Conservation (phyloP, 2,888 invertebrate species). For the Tinea semifulvella region DNA sequence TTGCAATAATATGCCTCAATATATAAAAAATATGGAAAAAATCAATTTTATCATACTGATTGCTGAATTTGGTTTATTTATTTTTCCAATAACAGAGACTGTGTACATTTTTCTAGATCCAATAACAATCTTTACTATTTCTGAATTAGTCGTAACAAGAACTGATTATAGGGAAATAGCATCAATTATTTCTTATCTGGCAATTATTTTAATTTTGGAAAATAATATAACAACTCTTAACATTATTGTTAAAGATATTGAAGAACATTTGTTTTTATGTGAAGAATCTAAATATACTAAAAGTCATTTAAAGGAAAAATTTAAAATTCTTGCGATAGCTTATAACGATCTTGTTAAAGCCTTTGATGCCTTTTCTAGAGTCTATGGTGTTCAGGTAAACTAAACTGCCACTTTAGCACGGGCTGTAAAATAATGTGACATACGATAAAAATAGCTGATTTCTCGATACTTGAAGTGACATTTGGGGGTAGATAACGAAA, state of each 20-base stretch:
- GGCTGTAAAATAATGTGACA: too few species aligned
- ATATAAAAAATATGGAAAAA: background rate
- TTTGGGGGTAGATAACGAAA: too few species aligned
- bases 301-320: background rate
- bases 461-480: too few species aligned
- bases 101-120: background rate
- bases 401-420: too few species aligned
- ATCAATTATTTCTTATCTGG: background rate
- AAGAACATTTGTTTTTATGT: background rate
- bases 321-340: background rate
- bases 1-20: background rate
- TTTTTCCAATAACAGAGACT: background rate
- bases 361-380: background rate
- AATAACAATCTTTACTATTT: background rate
- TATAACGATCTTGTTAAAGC: background rate
- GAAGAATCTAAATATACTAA: background rate
- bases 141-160: background rate
- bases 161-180: background rate
- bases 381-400: conserved; percentile 3
- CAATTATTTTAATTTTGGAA: background rate
- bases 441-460: too few species aligned
- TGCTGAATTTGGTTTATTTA: background rate
- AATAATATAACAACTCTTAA: conserved; percentile 1
- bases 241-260: background rate
- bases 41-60: background rate